Conservation (phyloP, 2,113 vertebrate species). For the Colossoma macropomum region DNA sequence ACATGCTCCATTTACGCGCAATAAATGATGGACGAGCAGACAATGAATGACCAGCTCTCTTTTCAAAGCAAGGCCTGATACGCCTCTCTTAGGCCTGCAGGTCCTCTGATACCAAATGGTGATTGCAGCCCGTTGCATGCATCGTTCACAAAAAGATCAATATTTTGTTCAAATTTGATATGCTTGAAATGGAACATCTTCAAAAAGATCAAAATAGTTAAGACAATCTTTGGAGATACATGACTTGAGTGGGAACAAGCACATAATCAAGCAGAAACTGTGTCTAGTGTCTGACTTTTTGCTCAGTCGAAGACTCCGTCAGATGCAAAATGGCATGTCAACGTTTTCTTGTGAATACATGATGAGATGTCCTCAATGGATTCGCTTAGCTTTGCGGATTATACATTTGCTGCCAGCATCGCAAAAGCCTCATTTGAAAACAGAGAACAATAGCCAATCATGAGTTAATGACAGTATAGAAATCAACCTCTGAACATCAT, state of each 20-base stretch:
- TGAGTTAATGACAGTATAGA: background rate
- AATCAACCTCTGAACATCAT: background rate
- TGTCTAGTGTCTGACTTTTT: conserved; percentile 3
- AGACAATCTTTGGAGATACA: conserved; percentile 28
- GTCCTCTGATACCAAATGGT: conserved; percentile 32
- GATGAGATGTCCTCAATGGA: background rate
- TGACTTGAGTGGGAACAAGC: conserved; percentile 18
- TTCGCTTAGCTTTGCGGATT: background rate
- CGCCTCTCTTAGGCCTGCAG: conserved; percentile 16
- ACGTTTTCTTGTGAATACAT: background rate
- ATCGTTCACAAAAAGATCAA: conserved; percentile 35
- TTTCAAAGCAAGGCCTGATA: conserved; percentile 27
- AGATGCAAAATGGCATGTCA: conserved; percentile 19
- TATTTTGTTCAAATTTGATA: conserved; percentile 41
- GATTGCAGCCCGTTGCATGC: conserved; percentile 34
- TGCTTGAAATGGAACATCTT: conserved; percentile 19
- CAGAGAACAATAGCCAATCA: background rate
- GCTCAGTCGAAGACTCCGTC: background rate
- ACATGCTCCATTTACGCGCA: conserved; percentile 27
- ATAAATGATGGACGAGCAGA: conserved; percentile 41
- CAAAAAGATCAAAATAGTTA: conserved; percentile 18
- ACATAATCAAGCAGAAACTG: conserved; percentile 23
- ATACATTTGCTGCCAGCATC: background rate
- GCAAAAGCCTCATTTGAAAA: background rate
- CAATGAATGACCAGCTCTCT: conserved; percentile 27